phyloP scores from a whole-genome alignment of 2,888 invertebrate genomes.

The Sceliomorpha sp. region DNA sequence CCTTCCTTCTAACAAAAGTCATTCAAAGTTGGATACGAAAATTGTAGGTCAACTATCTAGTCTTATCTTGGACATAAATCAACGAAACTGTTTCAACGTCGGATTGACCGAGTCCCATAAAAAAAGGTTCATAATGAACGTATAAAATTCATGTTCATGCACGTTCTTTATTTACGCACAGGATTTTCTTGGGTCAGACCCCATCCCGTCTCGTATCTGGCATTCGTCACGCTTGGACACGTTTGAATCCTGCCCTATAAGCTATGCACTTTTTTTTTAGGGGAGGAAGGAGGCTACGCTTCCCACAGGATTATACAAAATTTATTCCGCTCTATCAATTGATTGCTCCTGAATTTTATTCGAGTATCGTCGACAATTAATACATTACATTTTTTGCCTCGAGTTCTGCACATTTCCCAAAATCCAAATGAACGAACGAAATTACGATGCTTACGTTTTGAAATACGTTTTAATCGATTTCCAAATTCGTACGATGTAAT shows the following conservation, averaged over 20 bases:
- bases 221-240: slow-evolving; percentile 53
- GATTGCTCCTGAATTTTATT: slow-evolving; percentile 18
- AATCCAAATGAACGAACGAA: slow-evolving; percentile 6
- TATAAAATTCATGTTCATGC: slow-evolving; percentile 32
- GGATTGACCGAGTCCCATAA: background rate
- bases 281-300: slow-evolving; percentile 24
- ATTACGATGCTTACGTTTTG: too few species aligned
- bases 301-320: slow-evolving; percentile 53
- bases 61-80: background rate
- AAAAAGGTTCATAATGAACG: slow-evolving; percentile 20
- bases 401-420: too few species aligned
- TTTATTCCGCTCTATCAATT: slow-evolving; percentile 58
- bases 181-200: slow-evolving; percentile 60
- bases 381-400: background rate
- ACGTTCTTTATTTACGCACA: slow-evolving; percentile 30
- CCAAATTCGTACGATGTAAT: too few species aligned
- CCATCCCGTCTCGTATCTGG: slow-evolving; percentile 24
- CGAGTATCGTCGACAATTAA: background rate
- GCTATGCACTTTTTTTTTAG: slow-evolving; percentile 32
- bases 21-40: too few species aligned
- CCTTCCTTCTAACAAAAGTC: too few species aligned
- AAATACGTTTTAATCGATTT: too few species aligned
- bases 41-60: too few species aligned
- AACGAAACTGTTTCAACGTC: background rate
- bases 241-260: slow-evolving; percentile 53